Base-by-base conservation (phyloP, 2,797 vertebrate genomes). In the Tinamus major region DNA sequence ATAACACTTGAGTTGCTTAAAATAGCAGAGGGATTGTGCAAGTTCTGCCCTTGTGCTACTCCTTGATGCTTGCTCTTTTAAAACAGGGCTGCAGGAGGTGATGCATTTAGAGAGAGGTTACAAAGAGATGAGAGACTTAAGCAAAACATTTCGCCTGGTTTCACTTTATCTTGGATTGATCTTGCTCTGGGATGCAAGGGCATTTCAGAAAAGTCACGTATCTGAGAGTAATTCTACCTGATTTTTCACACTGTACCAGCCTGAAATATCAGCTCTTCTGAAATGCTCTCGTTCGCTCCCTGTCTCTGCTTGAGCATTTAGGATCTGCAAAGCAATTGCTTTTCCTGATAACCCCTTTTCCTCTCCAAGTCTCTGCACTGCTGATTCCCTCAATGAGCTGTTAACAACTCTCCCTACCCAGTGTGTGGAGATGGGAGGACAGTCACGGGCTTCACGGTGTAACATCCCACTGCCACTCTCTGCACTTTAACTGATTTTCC, bases 1-100 rank as follows among this genome's bases (percentile, higher is more conserved):
- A 87, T 83, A 94, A 94, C 94, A 89, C 84, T 93, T 86, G 89
- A 87, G 89, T 77, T 90, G 85, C 91, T 96, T 81, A 86, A 89
- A 95, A 96, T 93, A 95, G 93, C 81, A 71, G 77, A 87, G 83
- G 79, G 83, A 87, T 82, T 59, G 75, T 89, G 64, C 84, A 85
- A 70, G 72, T 90, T 55, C 77, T 71, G 91, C 82, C 91, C 88
- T 86, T 78, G 78, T 76, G 87, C 78, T 65, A 72, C 61, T 79
- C 80, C 87, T 78, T 64, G 79, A 58, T 71, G 70, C 91, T 91
- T 93, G 79, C 91, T 92, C 84, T 87, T 87, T 85, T 75, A 59
- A 68, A 82, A 70, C 49, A 61, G 77, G 74, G 64, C 51, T 90
- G 51, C 7, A 23, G 61, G 87, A 80, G 85, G 79, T 85, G 74